These are phyloP conservation scores for Tricholauxania praeusta DNA, from an alignment of 2,888 invertebrate species.

Conservation along the genomic window DNA sequence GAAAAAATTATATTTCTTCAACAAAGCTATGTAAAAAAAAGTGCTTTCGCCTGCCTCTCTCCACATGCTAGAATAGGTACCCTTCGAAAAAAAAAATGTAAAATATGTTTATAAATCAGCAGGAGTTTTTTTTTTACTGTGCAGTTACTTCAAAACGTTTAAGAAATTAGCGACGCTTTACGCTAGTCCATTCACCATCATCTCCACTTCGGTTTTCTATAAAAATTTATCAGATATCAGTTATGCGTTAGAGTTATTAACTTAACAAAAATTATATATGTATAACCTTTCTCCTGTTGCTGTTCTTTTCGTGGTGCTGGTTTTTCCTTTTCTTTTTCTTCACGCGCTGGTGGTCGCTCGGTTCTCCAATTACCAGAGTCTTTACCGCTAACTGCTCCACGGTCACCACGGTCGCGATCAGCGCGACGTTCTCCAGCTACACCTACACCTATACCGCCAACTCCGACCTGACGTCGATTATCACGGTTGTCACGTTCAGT, in stretches of 20 bases:
- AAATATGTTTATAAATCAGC: slow-evolving; percentile 43
- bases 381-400: slow-evolving; percentile 55
- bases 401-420: slow-evolving; percentile 56
- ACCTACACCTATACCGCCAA: slow-evolving; percentile 42
- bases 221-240: slow-evolving; percentile 52
- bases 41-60: slow-evolving; percentile 17
- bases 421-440: slow-evolving; percentile 49
- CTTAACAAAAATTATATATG: background rate
- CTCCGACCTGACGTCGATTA: slow-evolving; percentile 48
- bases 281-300: slow-evolving; percentile 58
- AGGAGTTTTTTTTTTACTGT: slow-evolving; percentile 41
- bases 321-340: slow-evolving; percentile 64
- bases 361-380: slow-evolving; percentile 64
- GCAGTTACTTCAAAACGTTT: slow-evolving; percentile 17
- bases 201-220: slow-evolving; percentile 70
- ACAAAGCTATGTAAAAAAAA: background rate
- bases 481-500: slow-evolving; percentile 58
- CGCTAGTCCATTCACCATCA: slow-evolving; percentile 74
- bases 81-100: background rate
- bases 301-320: slow-evolving; percentile 56
- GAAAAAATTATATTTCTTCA: slow-evolving; percentile 7
- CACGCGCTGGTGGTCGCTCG: slow-evolving; percentile 59
- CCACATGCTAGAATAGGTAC: background rate
- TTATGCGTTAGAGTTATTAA: background rate
- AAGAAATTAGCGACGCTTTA: slow-evolving; percentile 69